Conservation (phyloP, 23 tunicate genomes). For the Ciona savignyi region DNA sequence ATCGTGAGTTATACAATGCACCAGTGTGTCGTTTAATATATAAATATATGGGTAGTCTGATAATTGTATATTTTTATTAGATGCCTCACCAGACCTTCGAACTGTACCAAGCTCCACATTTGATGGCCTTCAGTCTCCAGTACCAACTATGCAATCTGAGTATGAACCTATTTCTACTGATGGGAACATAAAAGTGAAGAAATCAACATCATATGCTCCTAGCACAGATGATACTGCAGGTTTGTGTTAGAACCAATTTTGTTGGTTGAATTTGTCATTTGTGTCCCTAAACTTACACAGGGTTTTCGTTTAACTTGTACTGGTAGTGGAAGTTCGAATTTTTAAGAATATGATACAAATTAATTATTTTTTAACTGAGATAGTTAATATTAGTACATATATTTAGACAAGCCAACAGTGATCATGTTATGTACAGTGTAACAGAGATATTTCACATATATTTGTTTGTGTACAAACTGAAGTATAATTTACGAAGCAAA, state of each 20-base stretch:
- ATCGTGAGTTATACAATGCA: neutral
- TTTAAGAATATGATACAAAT: no score
- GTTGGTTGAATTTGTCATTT: neutral
- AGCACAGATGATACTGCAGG: slow-evolving; percentile 1
- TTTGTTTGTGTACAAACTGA: no score
- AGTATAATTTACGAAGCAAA: no score
- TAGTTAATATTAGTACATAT: no score
- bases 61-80: neutral
- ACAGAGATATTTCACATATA: no score
- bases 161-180: slow-evolving; percentile 23
- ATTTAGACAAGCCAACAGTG: no score
- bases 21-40: neutral
- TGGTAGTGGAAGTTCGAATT: no score
- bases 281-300: no score
- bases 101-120: slow-evolving; percentile 13
- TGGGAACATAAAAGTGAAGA: neutral
- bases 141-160: slow-evolving; percentile 86
- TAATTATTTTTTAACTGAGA: no score
- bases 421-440: no score
- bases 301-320: no score
- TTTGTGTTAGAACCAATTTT: neutral
- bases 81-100: slow-evolving; percentile 23
- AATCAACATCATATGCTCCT: neutral
- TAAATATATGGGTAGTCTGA: neutral
- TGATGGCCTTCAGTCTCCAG: slow-evolving; percentile 70